phyloP scores from a whole-genome alignment of 2,797 vertebrate species.

The Oceanodroma leucorhoa region DNA sequence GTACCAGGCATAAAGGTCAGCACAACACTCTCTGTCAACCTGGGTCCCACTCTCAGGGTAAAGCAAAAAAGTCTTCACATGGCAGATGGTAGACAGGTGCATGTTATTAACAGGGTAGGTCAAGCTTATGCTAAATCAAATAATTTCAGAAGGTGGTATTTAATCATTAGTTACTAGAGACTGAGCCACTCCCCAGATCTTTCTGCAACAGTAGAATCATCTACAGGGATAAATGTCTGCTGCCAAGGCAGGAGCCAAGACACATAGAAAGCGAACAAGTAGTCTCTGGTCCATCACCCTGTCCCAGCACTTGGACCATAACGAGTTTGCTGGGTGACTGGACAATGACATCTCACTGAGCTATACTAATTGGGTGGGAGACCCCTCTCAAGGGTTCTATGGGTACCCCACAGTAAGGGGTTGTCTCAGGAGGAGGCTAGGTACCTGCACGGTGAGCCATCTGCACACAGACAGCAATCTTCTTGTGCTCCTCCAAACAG shows the following conservation, averaged over 20 bases:
- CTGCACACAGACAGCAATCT: constrained; percentile 89
- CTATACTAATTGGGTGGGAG: not conserved
- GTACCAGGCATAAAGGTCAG: not conserved
- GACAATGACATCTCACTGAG: not conserved
- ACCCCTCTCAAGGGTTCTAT: not conserved
- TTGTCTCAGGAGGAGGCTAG: not conserved
- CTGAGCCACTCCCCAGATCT: not conserved
- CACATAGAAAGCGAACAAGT: not conserved
- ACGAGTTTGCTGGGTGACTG: not conserved
- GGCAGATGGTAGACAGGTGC: not conserved
- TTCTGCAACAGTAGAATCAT: not conserved
- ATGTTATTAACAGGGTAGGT: not conserved
- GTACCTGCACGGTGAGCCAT: constrained; percentile 97
- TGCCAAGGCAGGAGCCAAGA: not conserved
- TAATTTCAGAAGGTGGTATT: not conserved
- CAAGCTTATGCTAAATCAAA: not conserved
- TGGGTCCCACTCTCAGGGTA: not conserved
- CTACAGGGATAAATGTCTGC: not conserved
- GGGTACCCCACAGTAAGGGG: not conserved
- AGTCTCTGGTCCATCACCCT: not conserved
- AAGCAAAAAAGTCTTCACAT: not conserved
- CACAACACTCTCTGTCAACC: not conserved
- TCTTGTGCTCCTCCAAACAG: constrained; percentile 89
- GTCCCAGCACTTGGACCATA: not conserved
- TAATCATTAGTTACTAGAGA: not conserved